phyloP scores from a whole-genome alignment of 2,888 invertebrate species.

The Charanyca ferruginea region DNA sequence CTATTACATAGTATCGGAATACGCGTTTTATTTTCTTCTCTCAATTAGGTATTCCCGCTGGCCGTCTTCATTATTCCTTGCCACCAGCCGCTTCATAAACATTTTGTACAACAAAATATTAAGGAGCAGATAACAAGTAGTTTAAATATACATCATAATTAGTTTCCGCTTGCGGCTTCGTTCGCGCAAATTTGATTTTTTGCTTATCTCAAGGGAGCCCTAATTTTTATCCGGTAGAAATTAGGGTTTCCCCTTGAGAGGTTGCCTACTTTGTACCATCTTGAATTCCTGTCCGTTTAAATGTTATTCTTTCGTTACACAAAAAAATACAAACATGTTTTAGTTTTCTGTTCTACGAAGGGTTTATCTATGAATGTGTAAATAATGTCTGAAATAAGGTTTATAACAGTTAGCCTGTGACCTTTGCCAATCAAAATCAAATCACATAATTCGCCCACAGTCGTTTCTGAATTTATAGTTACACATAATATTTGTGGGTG shows the following conservation, averaged over 20 bases:
- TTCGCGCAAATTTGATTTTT: conserved; percentile 47
- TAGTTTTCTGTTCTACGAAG: not conserved
- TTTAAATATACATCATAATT: conserved; percentile 58
- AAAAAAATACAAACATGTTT: conserved; percentile 8
- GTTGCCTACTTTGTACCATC: conserved; percentile 49
- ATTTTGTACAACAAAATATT: conserved; percentile 21
- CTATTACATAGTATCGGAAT: not conserved
- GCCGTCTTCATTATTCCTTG: conserved; percentile 14
- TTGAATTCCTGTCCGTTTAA: conserved; percentile 42
- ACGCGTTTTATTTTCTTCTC: not conserved
- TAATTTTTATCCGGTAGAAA: conserved; percentile 59
- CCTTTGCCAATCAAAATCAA: conserved; percentile 21
- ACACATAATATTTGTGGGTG: not conserved
- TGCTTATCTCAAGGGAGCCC: conserved; percentile 46
- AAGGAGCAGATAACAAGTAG: conserved; percentile 38
- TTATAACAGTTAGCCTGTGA: not conserved
- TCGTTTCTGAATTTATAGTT: not conserved
- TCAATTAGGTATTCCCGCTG: not conserved
- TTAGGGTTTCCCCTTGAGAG: conserved; percentile 53
- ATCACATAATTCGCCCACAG: conserved; percentile 8
- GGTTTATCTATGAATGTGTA: not conserved
- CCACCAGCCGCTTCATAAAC: conserved; percentile 5
- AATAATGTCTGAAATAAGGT: conserved; percentile 4
- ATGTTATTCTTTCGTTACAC: conserved; percentile 36
- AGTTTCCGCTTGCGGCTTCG: conserved; percentile 35